Conservation (phyloP, 2,797 vertebrate genomes). For the Sarcophilus harrisii region DNA sequence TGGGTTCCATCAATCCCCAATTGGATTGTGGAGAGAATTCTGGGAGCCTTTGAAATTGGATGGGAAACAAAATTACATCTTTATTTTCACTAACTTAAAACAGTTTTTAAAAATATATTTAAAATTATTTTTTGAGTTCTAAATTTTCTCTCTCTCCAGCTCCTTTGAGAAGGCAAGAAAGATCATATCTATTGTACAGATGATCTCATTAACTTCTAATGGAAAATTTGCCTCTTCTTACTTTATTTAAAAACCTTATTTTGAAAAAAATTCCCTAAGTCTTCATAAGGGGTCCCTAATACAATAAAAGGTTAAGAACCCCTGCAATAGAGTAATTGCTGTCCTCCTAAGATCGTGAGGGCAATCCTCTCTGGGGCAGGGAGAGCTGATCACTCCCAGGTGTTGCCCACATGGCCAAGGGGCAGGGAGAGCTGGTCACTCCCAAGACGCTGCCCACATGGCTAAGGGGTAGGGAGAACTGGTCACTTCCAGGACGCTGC, state of each 20-base stretch:
- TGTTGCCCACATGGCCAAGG: no score
- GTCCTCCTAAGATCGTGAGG: no score
- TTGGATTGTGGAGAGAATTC: background rate
- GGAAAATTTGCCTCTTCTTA: background rate
- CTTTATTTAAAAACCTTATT: background rate
- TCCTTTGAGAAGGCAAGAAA: background rate
- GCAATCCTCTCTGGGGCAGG: no score
- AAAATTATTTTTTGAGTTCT: background rate
- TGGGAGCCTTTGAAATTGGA: background rate
- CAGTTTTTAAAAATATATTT: background rate
- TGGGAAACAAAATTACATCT: background rate
- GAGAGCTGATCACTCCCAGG: no score
- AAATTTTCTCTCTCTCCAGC: background rate
- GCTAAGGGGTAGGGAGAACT: no score
- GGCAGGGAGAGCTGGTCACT: no score
- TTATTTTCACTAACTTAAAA: background rate
- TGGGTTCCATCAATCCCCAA: background rate
- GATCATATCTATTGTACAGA: background rate
- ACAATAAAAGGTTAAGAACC: background rate
- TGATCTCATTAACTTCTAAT: background rate
- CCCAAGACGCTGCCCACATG: no score
- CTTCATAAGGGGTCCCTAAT: background rate
- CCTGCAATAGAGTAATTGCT: background rate
- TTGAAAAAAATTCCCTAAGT: background rate
- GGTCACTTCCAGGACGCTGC: no score